These are phyloP conservation scores for Drosophila simulans DNA, from an alignment of 1,140 invertebrate genomes.

Conservation along the genomic window DNA sequence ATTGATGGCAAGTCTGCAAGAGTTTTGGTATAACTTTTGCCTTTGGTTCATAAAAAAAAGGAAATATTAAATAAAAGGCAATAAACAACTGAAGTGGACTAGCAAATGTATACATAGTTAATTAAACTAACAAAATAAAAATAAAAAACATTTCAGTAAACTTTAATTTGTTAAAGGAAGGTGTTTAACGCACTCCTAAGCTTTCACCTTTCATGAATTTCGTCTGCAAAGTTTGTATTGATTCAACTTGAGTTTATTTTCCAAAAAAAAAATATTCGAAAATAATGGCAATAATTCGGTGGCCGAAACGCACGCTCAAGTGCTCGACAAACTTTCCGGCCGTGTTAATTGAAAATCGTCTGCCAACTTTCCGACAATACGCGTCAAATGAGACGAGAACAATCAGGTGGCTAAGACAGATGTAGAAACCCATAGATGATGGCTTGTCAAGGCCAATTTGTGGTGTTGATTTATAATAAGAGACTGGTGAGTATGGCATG, in stretches of 20 bases:
- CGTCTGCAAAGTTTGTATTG: constrained; percentile 66
- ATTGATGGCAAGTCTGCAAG: constrained; percentile 17
- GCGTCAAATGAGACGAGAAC: constrained; percentile 23
- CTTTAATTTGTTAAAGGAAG: background rate
- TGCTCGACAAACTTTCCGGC: constrained; percentile 35
- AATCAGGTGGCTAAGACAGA: constrained; percentile 30
- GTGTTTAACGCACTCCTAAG: background rate
- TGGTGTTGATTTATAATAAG: constrained; percentile 47
- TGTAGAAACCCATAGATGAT: constrained; percentile 2
- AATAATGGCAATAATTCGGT: constrained; percentile 24
- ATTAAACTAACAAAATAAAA: background rate
- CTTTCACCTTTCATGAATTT: constrained; percentile 6
- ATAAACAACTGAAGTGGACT: background rate
- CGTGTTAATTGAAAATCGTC: constrained; percentile 68
- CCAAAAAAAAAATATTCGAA: constrained; percentile 16
- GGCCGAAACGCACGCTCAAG: constrained; percentile 5
- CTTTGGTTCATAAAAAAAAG: background rate
- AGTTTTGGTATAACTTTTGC: background rate
- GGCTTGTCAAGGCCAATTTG: constrained; percentile 29
- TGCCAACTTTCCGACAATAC: constrained; percentile 43
- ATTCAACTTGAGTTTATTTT: constrained; percentile 8
- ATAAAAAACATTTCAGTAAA: background rate
- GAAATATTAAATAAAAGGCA: background rate
- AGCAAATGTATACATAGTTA: background rate
- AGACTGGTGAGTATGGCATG: background rate